Evolutionary conservation across 2,113 vertebrate genomes (phyloP).

Genomic region (Lepidothrix coronata): DNA sequence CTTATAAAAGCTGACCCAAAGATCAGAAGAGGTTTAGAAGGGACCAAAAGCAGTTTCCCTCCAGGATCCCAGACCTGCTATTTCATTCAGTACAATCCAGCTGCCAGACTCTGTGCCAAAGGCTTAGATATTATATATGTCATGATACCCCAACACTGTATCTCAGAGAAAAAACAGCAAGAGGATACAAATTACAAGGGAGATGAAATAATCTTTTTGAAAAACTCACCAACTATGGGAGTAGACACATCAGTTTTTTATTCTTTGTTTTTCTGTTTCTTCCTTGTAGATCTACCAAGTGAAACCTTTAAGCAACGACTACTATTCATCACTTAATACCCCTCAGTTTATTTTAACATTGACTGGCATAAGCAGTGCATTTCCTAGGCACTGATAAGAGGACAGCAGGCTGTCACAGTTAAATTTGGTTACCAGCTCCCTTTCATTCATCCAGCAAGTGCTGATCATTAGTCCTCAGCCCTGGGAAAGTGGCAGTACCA

Average conservation of each 20-base stretch:
- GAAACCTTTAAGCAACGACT: not conserved
- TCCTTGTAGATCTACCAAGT: not conserved
- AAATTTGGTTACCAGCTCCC: not conserved
- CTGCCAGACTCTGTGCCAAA: fast-evolving
- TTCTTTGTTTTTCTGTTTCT: not conserved
- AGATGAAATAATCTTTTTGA: not conserved
- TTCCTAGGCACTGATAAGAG: not conserved
- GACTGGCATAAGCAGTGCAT: not conserved
- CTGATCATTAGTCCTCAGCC: not conserved
- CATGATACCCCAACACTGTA: not conserved
- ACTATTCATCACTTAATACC: not conserved
- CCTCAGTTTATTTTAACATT: not conserved
- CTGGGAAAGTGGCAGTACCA: not conserved
- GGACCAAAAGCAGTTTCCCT: not conserved
- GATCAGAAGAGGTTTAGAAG: not conserved
- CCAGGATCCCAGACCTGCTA: not conserved
- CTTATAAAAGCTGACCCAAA: not conserved
- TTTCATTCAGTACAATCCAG: not conserved
- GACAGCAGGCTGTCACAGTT: not conserved
- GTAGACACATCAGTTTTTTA: fast-evolving
- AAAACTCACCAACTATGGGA: not conserved
- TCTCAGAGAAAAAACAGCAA: not conserved
- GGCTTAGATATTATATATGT: fast-evolving
- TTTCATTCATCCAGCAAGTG: not conserved
- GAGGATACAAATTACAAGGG: not conserved